Evolutionary conservation across 2,113 vertebrate species (phyloP), one percentile per base, ranked within the genome.

Genomic region (Gracilinanus agilis): DNA sequence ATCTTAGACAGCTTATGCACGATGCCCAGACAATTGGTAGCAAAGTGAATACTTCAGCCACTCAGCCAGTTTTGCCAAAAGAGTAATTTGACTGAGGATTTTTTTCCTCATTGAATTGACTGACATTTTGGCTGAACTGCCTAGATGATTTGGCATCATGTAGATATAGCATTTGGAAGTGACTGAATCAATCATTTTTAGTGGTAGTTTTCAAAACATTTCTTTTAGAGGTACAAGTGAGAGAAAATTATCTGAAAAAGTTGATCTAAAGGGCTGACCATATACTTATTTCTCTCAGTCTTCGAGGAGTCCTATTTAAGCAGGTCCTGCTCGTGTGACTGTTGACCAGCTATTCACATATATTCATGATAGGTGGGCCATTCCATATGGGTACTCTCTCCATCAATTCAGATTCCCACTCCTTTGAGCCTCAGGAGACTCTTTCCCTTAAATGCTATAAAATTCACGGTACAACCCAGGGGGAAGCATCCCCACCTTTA

Each of bases 21-120:
- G 4, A 29, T 55, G 29, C 29, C n/a, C 1, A 4, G 54, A 29
- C 0, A 8, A 2, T 0, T 3, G 58, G 40, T 56, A 54, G 56
- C 67, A 34, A 40, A 0, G 1, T 24, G 89, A 94, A 53, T 25
- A n/a, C 53, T 89, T n/a, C 9, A 1, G 44, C 29, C 53, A 89
- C 40, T 53, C 34, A 88, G 90, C 34, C 19, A 83, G 67, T 83
- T 83, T 83, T 83, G 67, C 67, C 67, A 83, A 83, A 83, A 44
- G 1, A 3, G 7, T 29, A 53, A 67, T 90, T 93, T 27, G 8
- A 40, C 55, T 67, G 90, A 92, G 23, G 53, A 58, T 54, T 90
- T 55, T 91, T 67, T 55, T 75, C 88, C 95, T 93, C 34, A 61
- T 93, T 91, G 53, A 89, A 13, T 24, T 25, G 75, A 75, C 9